Evolutionary conservation across 2,797 vertebrate genomes (phyloP).

Genomic region (Lepilemur ruficaudatus): DNA sequence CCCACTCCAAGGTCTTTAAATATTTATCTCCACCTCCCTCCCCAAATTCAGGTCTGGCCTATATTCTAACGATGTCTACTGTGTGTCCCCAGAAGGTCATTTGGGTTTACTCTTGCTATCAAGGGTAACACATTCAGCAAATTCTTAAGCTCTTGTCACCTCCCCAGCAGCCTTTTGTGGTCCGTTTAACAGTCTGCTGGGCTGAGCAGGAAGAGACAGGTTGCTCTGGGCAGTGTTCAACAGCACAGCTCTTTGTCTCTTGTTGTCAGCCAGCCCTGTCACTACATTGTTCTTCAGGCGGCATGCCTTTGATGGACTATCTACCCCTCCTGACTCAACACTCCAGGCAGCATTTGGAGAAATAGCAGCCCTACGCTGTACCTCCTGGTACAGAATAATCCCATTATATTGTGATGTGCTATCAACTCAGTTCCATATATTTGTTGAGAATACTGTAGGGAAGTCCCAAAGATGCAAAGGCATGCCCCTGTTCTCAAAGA

Average conservation of each 20-base stretch:
- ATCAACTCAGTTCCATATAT: neutral
- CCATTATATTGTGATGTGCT: neutral
- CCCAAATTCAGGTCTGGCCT: conserved; percentile 55
- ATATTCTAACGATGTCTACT: neutral
- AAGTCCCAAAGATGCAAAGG: neutral
- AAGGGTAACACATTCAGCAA: conserved; percentile 79
- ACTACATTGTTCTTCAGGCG: conserved; percentile 42
- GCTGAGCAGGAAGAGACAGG: conserved; percentile 15
- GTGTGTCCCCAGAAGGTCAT: conserved; percentile 66
- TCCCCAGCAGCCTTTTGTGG: conserved; percentile 73
- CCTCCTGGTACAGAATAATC: neutral
- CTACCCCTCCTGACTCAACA: conserved; percentile 62
- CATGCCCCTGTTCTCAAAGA: neutral
- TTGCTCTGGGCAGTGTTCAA: conserved; percentile 66
- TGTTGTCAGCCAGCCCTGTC: conserved; percentile 70
- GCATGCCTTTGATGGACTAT: conserved; percentile 72
- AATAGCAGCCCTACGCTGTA: neutral
- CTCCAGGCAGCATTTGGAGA: conserved; percentile 44
- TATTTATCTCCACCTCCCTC: rapidly evolving
- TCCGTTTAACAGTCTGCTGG: conserved; percentile 65
- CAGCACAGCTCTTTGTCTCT: conserved; percentile 71
- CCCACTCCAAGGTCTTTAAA: neutral
- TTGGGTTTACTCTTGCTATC: conserved; percentile 69
- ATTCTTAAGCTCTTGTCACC: conserved; percentile 83
- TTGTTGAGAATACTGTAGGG: neutral